Evolutionary conservation across 2,797 vertebrate genomes (phyloP), one percentile per base, ranked within the genome.

Genomic region (Petrocephalus sullivani): DNA sequence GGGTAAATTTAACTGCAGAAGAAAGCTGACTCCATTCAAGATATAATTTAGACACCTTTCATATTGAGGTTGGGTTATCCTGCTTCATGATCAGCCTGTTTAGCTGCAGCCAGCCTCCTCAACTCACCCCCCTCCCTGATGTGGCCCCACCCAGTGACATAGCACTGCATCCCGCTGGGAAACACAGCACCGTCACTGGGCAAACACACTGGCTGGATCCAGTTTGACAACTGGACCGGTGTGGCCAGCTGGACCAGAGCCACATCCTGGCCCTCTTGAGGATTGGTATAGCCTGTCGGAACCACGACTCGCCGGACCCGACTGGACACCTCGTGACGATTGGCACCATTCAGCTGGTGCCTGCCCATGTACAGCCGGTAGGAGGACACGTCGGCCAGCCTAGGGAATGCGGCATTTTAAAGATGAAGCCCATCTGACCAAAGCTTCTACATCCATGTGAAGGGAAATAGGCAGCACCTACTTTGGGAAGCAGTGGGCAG

Each of bases 121-220:
- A 28, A 56, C 91, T 91, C 85, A 91, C 91, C 21, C 0, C 19
- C 60, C 19, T 89, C 33, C 3, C 37, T 58, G 8, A 53, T 86
- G 37, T 91, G 89, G 9, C 94, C 94, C 94, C 94, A 95, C 90
- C 94, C 94, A 0, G 94, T 94, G 89, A 94, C 93, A 89, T 92
- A 93, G 88, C 94, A 94, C 14, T 86, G 87, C 86, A 88, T 93
- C 83, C 92, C 91, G 0, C 87, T 16, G 61, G 90, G 54, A 75
- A 95, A 94, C 41, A 2, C 0, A 2, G 92, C 54, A 0, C 88
- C 89, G 21, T 90, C 28, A 51, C 91, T 90, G 0, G 94, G 93
- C 87, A 95, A n/a, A 19, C 94, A 95, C 90, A 95, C 92, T 0
- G 94, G 94, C 33, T 92, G 91, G 86, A 95, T 92, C 37, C 91